Evolutionary conservation across 2,888 invertebrate species (phyloP), one percentile per base, ranked within the genome.

Genomic region (Synergus itoensis): DNA sequence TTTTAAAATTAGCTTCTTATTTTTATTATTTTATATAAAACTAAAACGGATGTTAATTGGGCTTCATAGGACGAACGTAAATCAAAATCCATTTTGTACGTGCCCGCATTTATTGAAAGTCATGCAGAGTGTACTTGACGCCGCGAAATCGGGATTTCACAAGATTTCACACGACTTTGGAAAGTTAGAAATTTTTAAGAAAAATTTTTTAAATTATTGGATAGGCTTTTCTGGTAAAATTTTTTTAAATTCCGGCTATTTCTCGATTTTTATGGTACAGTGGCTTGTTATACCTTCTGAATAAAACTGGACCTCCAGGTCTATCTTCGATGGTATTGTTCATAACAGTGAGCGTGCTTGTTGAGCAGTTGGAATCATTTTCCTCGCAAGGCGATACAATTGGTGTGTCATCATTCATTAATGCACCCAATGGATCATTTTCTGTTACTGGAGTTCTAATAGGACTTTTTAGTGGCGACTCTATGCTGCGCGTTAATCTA

Each of bases 401-500:
- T 2, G 92, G 92, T 21, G 92, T 92, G 77, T 92, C 92, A 67
- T 92, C 92, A 77, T 91, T 91, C 77, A 92, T 89, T 1, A 98
- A 93, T 5, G 98, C 97, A 8, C 98, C 98, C 36, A 98, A 93
- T 0, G 98, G 98, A 93, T 98, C 98, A 92, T 98, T 98, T 89
- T 97, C 95, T 0, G 98, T 96, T 0, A 98, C 98, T 0, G 97
- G 96, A 3, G 97, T 98, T 79, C 97, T 94, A 21, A 90, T 86
- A 18, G 92, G 92, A 87, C 92, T 92, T 83, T 92, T 92, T 18
- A 92, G 82, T 28, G 92, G 92, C 5, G 92, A 92, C 81, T 92
- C 92, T 21, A 82, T 80, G 81, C 86, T 89, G 80, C 89, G 88
- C 76, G 82, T 82, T 63, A 91, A 80, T 84, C 91, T 91, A 40